Evolutionary conservation across 2,888 invertebrate genomes (phyloP), one percentile per base, ranked within the genome.

Genomic region (Mactromeris polynyma): DNA sequence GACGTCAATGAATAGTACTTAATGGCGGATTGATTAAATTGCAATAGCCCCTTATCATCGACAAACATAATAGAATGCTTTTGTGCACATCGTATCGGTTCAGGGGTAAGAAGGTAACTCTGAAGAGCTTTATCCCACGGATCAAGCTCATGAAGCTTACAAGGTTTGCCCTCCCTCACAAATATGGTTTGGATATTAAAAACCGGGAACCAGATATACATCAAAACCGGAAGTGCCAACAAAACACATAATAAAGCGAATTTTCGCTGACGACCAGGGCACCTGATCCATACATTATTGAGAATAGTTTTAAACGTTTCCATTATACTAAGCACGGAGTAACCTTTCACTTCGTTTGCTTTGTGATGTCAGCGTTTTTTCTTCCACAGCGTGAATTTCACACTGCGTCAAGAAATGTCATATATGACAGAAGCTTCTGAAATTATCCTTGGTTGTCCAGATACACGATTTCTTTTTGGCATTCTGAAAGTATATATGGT

Each of bases 121-220:
- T 17, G 77, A 11, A 88, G n/a, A 2, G 51, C 51, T 19, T 85
- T 73, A 58, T 90, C 90, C 90, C 90, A 90, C 19, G 90, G 90
- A 64, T 90, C 83, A 31, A 88, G 46, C 19, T 83, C 79, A 19
- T 87, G 90, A 21, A 88, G 69, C 36, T 83, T 88, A 40, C 90
- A 90, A 7, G 89, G 89, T 69, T 33, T 83, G 21, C 46, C 73
- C n/a, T 81, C 73, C n/a, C 38, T 46, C n/a, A n/a, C 42, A 51
- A 17, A 38, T 14, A 69, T 17, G 19, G n/a, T 31, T 51, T 7
- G 21, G 4, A 51, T n/a, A 33, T 36, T 19, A 11, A 83, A 21
- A 9, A 17, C 17, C 26, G 82, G 77, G 19, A 69, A 46, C 26
- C n/a, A 78, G 21, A 81, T 7, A 64, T 87, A 87, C 0, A 87